These are phyloP conservation scores for Patella caerulea DNA, from an alignment of 2,888 invertebrate species.

Conservation along the genomic window DNA sequence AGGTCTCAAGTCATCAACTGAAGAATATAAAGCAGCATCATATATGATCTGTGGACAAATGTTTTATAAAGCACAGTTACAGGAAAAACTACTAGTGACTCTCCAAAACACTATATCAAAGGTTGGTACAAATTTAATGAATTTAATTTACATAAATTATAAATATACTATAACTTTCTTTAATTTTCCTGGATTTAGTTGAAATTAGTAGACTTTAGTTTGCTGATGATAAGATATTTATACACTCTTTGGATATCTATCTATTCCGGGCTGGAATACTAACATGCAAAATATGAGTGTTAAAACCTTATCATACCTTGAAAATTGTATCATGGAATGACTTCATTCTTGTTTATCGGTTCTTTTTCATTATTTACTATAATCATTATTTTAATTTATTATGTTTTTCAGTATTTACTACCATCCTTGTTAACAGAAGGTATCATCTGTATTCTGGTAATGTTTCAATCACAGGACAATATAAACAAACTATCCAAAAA, in stretches of 20 bases:
- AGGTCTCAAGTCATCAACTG: constrained; percentile 79
- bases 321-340: no score
- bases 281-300: no score
- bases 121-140: constrained; percentile 51
- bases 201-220: no score
- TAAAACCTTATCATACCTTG: no score
- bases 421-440: constrained; percentile 78
- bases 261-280: no score
- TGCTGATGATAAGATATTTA: no score
- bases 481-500: constrained; percentile 54
- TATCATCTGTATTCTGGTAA: constrained; percentile 78
- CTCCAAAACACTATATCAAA: constrained; percentile 78
- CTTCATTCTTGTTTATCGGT: not conserved
- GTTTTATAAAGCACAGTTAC: constrained; percentile 78
- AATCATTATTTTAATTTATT: no score
- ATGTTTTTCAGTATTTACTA: constrained; percentile 69
- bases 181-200: no score
- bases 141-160: constrained; percentile 4
- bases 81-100: constrained; percentile 75
- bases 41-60: constrained; percentile 83
- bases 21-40: constrained; percentile 81
- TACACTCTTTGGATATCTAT: no score
- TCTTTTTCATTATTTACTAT: not conserved
- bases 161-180: no score
- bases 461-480: constrained; percentile 79